These are phyloP conservation scores for Portunus trituberculatus DNA, from an alignment of 1,140 invertebrate genomes.

Conservation along the genomic window DNA sequence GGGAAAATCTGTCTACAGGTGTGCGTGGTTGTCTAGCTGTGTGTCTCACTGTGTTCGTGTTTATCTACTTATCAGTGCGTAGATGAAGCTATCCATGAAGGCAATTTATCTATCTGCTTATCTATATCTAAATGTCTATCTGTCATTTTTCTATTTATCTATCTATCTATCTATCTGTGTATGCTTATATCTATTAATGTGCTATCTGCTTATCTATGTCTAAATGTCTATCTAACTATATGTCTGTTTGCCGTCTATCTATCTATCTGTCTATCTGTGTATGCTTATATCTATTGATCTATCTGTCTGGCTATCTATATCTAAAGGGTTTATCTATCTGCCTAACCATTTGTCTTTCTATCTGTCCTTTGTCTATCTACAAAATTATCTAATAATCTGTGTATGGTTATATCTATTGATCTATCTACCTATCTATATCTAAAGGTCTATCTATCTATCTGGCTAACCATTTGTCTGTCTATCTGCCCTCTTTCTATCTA, in stretches of 20 bases:
- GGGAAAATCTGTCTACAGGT: too few species aligned
- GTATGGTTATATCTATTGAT: background rate
- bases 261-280: conserved; percentile 14
- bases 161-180: background rate
- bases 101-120: background rate
- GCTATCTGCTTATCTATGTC: background rate
- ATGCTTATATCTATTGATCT: conserved; percentile 32
- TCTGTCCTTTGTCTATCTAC: too few species aligned
- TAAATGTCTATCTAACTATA: background rate
- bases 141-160: too few species aligned
- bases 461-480: background rate
- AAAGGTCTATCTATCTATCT: background rate
- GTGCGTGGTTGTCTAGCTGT: too few species aligned
- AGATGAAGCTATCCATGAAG: too few species aligned
- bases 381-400: background rate
- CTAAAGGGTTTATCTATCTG: background rate
- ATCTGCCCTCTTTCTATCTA: background rate
- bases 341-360: background rate
- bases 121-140: background rate
- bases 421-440: background rate
- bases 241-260: background rate
- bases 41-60: background rate
- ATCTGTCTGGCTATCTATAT: background rate
- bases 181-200: background rate
- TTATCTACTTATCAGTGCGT: background rate